Evolutionary conservation across 2,888 invertebrate species (phyloP).

Genomic region (Caradrina clavipalpis): DNA sequence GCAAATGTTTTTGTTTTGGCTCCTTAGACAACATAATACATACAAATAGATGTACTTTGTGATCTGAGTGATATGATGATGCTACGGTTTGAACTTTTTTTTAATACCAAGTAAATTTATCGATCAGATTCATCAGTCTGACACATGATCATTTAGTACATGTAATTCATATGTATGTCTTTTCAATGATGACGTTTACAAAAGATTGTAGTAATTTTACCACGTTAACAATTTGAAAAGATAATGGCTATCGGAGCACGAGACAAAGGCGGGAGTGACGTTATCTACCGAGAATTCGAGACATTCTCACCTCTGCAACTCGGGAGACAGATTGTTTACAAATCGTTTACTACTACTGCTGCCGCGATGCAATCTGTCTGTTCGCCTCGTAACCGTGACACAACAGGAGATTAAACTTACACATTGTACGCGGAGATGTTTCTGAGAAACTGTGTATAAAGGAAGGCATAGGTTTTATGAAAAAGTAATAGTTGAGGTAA

Average conservation of each 20-base stretch:
- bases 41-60: too few relatives aligned
- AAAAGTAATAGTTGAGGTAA: too few relatives aligned
- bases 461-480: too few relatives aligned
- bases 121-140: too few relatives aligned
- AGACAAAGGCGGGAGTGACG: not conserved
- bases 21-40: too few relatives aligned
- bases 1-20: too few relatives aligned
- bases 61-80: too few relatives aligned
- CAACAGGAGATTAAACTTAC: slow-evolving; percentile 5
- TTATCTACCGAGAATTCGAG: slow-evolving; percentile 19
- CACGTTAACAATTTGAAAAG: not conserved
- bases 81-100: too few relatives aligned
- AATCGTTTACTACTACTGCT: slow-evolving; percentile 25
- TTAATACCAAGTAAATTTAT: too few relatives aligned
- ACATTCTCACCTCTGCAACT: slow-evolving; percentile 16
- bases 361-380: slow-evolving; percentile 23
- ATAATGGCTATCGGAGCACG: slow-evolving; percentile 4
- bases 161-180: too few relatives aligned
- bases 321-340: slow-evolving; percentile 43
- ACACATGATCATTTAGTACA: not conserved
- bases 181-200: too few relatives aligned
- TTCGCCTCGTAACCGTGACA: not conserved
- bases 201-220: not conserved
- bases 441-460: not conserved
- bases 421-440: not conserved